phyloP scores from a whole-genome alignment of 2,797 vertebrate genomes.

The Aratinga solstitialis region DNA sequence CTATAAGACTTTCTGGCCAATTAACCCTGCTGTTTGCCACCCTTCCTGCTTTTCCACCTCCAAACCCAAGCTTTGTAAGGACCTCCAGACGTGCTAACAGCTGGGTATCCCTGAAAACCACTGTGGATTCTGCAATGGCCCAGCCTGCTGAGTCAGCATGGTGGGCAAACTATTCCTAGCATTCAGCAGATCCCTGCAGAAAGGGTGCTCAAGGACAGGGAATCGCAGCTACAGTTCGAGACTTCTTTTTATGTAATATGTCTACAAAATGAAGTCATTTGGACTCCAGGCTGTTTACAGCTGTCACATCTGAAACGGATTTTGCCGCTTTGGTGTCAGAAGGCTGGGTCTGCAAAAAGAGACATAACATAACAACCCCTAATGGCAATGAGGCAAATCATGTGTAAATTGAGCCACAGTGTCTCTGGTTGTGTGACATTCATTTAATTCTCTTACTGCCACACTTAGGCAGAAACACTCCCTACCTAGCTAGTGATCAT shows the following conservation, averaged over 20 bases:
- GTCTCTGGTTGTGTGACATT: neutral
- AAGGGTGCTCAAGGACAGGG: neutral
- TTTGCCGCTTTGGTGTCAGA: slow-evolving; percentile 8
- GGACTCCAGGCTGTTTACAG: slow-evolving; percentile 13
- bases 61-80: rapidly evolving
- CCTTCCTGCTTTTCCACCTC: neutral
- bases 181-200: neutral
- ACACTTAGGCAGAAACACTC: neutral
- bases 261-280: neutral
- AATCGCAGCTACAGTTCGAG: neutral
- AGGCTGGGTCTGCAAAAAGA: neutral
- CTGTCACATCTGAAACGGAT: neutral
- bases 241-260: neutral
- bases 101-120: neutral
- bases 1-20: neutral
- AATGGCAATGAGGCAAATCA: neutral
- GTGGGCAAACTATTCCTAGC: neutral
- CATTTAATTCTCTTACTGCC: neutral
- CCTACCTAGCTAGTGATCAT: neutral
- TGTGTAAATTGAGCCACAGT: neutral
- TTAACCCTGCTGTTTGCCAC: no score
- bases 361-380: neutral
- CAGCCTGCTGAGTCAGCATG: neutral
- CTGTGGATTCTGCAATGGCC: neutral
- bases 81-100: neutral